phyloP scores from a whole-genome alignment of 2,888 invertebrate genomes.

The Amphimallon solstitiale region DNA sequence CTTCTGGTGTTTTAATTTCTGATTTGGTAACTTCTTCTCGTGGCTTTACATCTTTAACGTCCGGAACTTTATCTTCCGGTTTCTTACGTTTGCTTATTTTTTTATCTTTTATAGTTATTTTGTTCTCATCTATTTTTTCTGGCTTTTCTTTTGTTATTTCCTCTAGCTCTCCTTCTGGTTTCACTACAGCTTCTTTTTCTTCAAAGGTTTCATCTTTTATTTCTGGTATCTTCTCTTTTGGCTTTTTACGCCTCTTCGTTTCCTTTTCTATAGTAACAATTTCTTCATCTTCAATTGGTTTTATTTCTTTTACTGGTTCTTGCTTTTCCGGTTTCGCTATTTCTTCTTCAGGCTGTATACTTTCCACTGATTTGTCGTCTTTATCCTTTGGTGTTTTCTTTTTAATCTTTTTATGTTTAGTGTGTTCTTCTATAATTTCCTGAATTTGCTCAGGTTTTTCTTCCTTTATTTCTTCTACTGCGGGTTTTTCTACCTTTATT shows the following conservation, averaged over 20 bases:
- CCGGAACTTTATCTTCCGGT: constrained; percentile 35
- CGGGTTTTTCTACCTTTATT: constrained; percentile 54
- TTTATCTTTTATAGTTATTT: constrained; percentile 28
- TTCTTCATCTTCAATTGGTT: constrained; percentile 57
- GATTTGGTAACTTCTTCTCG: constrained; percentile 47
- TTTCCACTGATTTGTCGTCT: constrained; percentile 45
- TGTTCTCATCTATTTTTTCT: no score
- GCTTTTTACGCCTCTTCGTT: constrained; percentile 48
- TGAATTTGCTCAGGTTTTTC: constrained; percentile 46
- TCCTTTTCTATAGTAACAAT: constrained; percentile 51
- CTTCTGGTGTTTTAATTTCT: constrained; percentile 35
- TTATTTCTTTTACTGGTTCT: constrained; percentile 56
- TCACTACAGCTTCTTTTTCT: constrained; percentile 43
- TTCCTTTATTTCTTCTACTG: no score
- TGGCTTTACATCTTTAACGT: constrained; percentile 40
- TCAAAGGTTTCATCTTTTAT: no score
- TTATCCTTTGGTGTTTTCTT: constrained; percentile 46
- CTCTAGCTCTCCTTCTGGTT: constrained; percentile 46
- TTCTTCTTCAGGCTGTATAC: constrained; percentile 44
- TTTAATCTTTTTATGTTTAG: background rate
- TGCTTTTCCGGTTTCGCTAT: constrained; percentile 60
- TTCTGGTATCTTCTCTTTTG: no score
- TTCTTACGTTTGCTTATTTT: constrained; percentile 41
- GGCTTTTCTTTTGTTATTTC: no score
- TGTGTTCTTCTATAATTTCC: no score